Conservation (phyloP, 1,140 invertebrate genomes). For the Zaprionus kolodkinae region DNA sequence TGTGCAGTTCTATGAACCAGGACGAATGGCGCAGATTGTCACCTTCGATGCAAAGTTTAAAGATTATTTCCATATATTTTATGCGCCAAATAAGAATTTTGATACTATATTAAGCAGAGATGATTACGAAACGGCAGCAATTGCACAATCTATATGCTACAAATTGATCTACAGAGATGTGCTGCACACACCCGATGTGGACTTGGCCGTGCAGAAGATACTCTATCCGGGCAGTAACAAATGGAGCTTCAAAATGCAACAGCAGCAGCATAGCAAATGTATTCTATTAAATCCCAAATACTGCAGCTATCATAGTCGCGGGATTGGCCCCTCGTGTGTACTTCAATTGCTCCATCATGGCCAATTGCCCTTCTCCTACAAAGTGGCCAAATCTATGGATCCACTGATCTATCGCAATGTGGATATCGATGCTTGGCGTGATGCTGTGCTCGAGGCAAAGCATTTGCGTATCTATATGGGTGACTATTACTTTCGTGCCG, state of each 20-base stretch:
- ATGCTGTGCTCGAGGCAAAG: slow-evolving; percentile 87
- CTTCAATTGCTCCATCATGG: slow-evolving; percentile 67
- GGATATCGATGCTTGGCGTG: slow-evolving; percentile 93
- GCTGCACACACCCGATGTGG: slow-evolving; percentile 89
- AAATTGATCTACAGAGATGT: slow-evolving; percentile 91
- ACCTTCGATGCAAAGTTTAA: slow-evolving; percentile 16
- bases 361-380: slow-evolving; percentile 93
- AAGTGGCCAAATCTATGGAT: slow-evolving; percentile 94
- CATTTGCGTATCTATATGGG: slow-evolving; percentile 83
- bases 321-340: slow-evolving; percentile 52
- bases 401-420: slow-evolving; percentile 93
- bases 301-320: slow-evolving; percentile 80
- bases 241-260: slow-evolving; percentile 65
- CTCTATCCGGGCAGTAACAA: slow-evolving; percentile 86
- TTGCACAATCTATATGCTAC: slow-evolving; percentile 93
- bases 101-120: slow-evolving; percentile 91
- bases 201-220: slow-evolving; percentile 90
- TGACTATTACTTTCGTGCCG: slow-evolving; percentile 86
- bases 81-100: slow-evolving; percentile 89
- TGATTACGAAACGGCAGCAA: slow-evolving; percentile 88
- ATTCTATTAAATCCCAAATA: slow-evolving; percentile 65
- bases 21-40: slow-evolving; percentile 84
- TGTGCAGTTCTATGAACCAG: slow-evolving; percentile 89
- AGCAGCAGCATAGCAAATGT: slow-evolving; percentile 77
- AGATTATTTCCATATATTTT: slow-evolving; percentile 86